Evolutionary conservation across 2,113 vertebrate species (phyloP).

Genomic region (Mobula birostris): DNA sequence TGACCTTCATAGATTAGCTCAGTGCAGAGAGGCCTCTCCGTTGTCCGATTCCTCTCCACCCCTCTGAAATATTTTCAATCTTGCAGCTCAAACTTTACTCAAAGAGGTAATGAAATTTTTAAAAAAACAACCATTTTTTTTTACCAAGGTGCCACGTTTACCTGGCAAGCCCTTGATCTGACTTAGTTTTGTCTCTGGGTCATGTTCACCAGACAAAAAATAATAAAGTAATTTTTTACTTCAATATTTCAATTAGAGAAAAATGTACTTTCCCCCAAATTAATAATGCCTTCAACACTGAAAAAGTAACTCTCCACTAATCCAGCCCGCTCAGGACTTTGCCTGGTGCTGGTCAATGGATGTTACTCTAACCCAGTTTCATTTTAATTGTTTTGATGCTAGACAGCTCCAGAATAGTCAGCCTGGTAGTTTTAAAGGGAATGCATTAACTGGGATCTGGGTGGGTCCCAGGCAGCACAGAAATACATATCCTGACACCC

Average conservation of each 20-base stretch:
- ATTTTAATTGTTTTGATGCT: no score
- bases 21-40: not conserved
- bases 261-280: not conserved
- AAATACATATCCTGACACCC: no score
- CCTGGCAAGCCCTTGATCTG: not conserved
- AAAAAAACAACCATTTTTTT: not conserved
- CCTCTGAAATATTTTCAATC: not conserved
- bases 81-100: not conserved
- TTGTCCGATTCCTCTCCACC: not conserved
- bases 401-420: no score
- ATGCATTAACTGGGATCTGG: no score
- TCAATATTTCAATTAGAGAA: not conserved
- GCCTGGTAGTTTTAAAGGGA: no score
- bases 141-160: not conserved
- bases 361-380: no score
- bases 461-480: no score
- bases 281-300: no score
- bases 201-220: not conserved
- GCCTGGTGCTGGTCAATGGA: no score
- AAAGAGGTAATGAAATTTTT: not conserved
- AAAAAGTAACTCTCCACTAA: no score
- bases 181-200: not conserved
- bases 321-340: no score
- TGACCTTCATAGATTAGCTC: not conserved
- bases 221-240: not conserved